phyloP scores from a whole-genome alignment of 2,888 invertebrate species.

The Cerceris rybyensis region DNA sequence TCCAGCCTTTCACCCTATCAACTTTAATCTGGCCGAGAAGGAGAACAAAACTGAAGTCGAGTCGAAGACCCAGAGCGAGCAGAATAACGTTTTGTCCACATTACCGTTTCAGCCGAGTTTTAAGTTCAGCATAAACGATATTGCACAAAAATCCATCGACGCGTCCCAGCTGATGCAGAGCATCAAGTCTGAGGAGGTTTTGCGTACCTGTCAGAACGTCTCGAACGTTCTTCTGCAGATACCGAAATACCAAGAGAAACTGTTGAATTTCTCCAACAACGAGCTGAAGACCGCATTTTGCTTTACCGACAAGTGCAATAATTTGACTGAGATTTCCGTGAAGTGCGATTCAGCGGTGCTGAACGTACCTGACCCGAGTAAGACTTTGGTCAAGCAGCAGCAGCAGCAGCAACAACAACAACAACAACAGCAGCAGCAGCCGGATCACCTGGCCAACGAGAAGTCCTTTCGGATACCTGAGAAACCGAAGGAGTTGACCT shows the following conservation, averaged over 20 bases:
- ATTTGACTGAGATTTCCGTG: conserved; percentile 74
- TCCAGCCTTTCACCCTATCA: conserved; percentile 39
- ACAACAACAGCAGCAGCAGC: too few species aligned
- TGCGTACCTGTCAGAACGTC: conserved; percentile 79
- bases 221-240: conserved; percentile 79
- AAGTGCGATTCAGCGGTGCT: conserved; percentile 77
- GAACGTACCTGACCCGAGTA: conserved; percentile 80
- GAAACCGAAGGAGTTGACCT: conserved; percentile 72
- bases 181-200: conserved; percentile 77
- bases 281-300: conserved; percentile 71
- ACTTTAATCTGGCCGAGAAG: conserved; percentile 49
- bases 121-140: conserved; percentile 72
- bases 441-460: conserved; percentile 45
- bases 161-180: conserved; percentile 73
- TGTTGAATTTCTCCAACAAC: conserved; percentile 75
- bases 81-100: conserved; percentile 66
- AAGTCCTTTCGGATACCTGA: conserved; percentile 69
- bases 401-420: too few species aligned
- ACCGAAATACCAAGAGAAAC: conserved; percentile 79
- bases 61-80: conserved; percentile 60
- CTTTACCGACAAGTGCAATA: conserved; percentile 78
- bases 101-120: conserved; percentile 73
- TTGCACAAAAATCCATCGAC: conserved; percentile 71
- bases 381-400: conserved; percentile 73
- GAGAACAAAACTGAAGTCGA: conserved; percentile 62